phyloP scores from a whole-genome alignment of 1,140 invertebrate species.

The Philotrypesis tridentata region DNA sequence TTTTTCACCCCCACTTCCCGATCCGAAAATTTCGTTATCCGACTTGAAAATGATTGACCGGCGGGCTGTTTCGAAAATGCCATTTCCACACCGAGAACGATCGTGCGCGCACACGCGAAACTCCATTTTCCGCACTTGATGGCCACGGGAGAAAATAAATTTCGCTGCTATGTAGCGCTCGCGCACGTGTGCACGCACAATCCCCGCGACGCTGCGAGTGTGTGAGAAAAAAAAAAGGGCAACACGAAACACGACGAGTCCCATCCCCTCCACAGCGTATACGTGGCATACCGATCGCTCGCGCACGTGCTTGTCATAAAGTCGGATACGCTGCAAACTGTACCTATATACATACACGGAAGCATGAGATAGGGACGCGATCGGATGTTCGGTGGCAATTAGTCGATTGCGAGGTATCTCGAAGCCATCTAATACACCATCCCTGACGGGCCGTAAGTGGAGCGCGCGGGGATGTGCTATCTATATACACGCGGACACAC shows the following conservation, averaged over 20 bases:
- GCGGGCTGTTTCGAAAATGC: too few species aligned
- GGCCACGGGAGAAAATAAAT: background rate
- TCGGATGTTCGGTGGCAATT: conserved; percentile 43
- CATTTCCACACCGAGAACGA: too few species aligned
- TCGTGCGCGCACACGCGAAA: background rate
- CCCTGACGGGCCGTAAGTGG: conserved; percentile 1
- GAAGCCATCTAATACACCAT: conserved; percentile 24
- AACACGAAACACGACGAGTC: background rate
- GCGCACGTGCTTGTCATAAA: conserved; percentile 15
- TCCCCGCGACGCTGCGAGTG: too few species aligned
- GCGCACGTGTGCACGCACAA: background rate
- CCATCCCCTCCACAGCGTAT: background rate
- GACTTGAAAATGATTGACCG: too few species aligned
- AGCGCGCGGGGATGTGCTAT: too few species aligned
- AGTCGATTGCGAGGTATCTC: conserved; percentile 44
- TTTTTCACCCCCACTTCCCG: too few species aligned
- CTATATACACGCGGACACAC: background rate
- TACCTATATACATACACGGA: background rate
- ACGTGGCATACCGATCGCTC: background rate
- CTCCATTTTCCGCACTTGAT: background rate
- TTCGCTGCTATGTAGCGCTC: background rate
- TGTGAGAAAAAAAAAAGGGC: background rate
- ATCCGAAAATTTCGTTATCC: too few species aligned
- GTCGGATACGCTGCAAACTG: background rate
- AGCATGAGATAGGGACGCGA: background rate